phyloP scores from a whole-genome alignment of 2,888 invertebrate genomes.

The Drosophila paracracens region DNA sequence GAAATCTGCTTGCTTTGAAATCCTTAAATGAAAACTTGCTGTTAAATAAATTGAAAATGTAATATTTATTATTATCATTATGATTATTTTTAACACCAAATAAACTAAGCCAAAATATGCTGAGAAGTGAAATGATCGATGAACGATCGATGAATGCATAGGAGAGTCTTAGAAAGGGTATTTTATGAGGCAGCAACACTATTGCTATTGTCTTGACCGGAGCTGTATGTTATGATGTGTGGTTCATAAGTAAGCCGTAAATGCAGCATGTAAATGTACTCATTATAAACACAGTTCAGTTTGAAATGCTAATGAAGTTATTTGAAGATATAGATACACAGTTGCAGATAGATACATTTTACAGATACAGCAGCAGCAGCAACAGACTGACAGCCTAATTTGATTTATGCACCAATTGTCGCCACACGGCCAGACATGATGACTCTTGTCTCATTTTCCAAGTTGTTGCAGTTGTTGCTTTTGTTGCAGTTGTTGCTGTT shows the following conservation, averaged over 20 bases:
- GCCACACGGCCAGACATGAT: slow-evolving; percentile 38
- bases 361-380: slow-evolving; percentile 1
- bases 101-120: neutral
- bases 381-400: slow-evolving; percentile 56
- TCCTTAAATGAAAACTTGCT: neutral
- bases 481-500: neutral
- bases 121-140: neutral
- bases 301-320: slow-evolving; percentile 47
- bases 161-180: neutral
- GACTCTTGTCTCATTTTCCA: slow-evolving; percentile 34
- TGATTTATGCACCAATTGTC: slow-evolving; percentile 57
- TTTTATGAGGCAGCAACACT: neutral
- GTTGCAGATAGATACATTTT: slow-evolving; percentile 13
- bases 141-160: neutral
- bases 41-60: neutral
- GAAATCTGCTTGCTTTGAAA: neutral
- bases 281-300: neutral
- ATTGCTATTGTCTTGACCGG: neutral
- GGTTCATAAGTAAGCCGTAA: neutral
- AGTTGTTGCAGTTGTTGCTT: slow-evolving; percentile 7
- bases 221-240: neutral
- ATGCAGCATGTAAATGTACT: neutral
- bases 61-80: neutral
- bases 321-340: slow-evolving; percentile 19
- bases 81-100: neutral